These are phyloP conservation scores for Oceanites oceanicus DNA, from an alignment of 2,113 vertebrate species.

Conservation along the genomic window DNA sequence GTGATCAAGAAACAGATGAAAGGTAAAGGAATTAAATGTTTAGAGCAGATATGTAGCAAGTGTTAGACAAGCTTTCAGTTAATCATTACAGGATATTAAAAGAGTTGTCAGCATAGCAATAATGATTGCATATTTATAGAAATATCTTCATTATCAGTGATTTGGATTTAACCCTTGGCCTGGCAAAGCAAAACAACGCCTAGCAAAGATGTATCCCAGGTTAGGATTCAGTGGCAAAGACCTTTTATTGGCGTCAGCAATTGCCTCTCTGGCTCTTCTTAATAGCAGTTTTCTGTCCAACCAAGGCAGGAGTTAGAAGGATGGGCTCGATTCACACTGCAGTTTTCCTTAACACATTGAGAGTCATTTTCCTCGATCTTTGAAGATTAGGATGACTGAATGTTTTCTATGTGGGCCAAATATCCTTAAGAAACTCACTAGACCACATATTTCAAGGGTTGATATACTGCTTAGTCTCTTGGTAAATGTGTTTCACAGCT, in stretches of 20 bases:
- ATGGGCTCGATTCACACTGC: not conserved
- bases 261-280: not conserved
- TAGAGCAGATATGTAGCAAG: not conserved
- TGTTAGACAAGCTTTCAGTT: not conserved
- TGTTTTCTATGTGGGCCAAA: not conserved
- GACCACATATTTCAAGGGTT: not conserved
- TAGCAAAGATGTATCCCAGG: not conserved
- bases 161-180: not conserved
- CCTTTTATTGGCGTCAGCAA: not conserved
- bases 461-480: not conserved
- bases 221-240: not conserved
- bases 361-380: not conserved
- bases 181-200: not conserved
- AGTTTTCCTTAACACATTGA: slow-evolving; percentile 1
- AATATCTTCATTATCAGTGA: not conserved
- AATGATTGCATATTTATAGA: not conserved
- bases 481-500: not conserved
- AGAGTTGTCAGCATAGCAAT: not conserved
- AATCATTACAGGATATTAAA: not conserved
- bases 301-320: not conserved
- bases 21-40: not conserved
- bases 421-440: slow-evolving; percentile 2
- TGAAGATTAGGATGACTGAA: slow-evolving; percentile 24
- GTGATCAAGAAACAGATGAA: not conserved
- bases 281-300: not conserved